Evolutionary conservation across 2,888 invertebrate genomes (phyloP), one percentile per base, ranked within the genome.

Genomic region (Podotricha telesiphe): DNA sequence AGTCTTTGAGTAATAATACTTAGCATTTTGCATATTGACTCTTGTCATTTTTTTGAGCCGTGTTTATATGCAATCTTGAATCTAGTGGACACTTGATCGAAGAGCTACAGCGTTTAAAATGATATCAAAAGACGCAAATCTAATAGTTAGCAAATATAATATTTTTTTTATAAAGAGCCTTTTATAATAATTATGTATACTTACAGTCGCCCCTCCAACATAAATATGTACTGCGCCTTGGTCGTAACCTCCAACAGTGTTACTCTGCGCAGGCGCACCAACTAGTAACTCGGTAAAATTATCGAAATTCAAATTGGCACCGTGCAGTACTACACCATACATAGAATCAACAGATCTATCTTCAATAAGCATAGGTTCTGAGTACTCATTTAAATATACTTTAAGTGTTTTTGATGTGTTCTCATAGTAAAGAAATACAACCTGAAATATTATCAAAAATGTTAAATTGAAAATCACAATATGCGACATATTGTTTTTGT

Each of bases 221-320:
- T 89, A 94, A 51, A 94, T 86, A 75, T 93, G 92, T 11, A 95
- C 83, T n/a, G 91, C 92, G 1, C 95, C 95, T 75, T 89, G 86
- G 71, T 95, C 94, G 51, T 76, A 86, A 7, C 70, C 77, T 11
- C 79, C 73, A 0, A 77, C 74, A 1, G 67, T 63, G 10, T 62
- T 48, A 0, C 79, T 77, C 15, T 86, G 79, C 71, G 84, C 85
- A 0, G 95, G 95, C 6, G 95, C 95, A 0, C 95, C 95, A 0
- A 95, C 94, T 0, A 95, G 71, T 8, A 95, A 80, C 68, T 95
- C 95, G 48, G 94, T 91, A 7, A 85, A 83, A 0, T 86, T 88
- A 76, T 95, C 95, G 0, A 77, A 77, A 76, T 94, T 94, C 0
- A 95, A 65, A 76, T 95, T 94, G 0, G 73, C 78, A 0, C 79